Evolutionary conservation across 2,113 vertebrate species (phyloP).

Genomic region (Ochotona curzoniae): DNA sequence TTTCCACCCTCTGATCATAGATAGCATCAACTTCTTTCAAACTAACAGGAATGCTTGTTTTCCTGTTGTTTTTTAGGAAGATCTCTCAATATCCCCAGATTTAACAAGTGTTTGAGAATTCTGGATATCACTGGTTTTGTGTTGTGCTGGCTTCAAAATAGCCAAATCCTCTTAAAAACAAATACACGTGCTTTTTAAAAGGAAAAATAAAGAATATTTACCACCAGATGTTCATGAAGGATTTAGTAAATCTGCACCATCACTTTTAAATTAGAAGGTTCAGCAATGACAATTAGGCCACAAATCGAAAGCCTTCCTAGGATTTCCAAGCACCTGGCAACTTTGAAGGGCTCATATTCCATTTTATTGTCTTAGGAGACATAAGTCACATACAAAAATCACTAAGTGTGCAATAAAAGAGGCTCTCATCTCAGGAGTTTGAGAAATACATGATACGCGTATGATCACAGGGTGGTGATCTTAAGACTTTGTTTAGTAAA

Average conservation of each 20-base stretch:
- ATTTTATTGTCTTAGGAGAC: background rate
- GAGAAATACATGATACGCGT: conserved; percentile 38
- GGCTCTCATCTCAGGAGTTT: conserved; percentile 15
- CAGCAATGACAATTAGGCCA: conserved; percentile 16
- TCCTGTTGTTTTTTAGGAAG: background rate
- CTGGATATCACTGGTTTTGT: background rate
- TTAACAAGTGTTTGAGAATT: conserved; percentile 47
- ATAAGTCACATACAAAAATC: background rate
- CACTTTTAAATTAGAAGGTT: conserved; percentile 20
- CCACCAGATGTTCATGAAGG: background rate
- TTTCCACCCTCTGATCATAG: background rate
- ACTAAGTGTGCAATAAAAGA: background rate
- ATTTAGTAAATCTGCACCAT: conserved; percentile 20
- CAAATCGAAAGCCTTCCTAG: background rate
- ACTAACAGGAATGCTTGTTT: conserved; percentile 1
- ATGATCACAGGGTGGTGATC: conserved; percentile 24
- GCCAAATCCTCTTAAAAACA: background rate
- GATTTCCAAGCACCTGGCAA: background rate
- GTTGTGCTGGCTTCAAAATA: conserved; percentile 11
- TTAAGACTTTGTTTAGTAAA: conserved; percentile 30
- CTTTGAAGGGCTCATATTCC: background rate
- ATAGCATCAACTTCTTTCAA: background rate
- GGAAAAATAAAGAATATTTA: background rate
- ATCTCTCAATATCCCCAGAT: background rate
- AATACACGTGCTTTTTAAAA: background rate